Percentiles rank a stretch among this genome's conserved stretches.
Evolutionary conservation across 2,113 vertebrate species (phyloP).

Genomic region (Scophthalmus maximus): DNA sequence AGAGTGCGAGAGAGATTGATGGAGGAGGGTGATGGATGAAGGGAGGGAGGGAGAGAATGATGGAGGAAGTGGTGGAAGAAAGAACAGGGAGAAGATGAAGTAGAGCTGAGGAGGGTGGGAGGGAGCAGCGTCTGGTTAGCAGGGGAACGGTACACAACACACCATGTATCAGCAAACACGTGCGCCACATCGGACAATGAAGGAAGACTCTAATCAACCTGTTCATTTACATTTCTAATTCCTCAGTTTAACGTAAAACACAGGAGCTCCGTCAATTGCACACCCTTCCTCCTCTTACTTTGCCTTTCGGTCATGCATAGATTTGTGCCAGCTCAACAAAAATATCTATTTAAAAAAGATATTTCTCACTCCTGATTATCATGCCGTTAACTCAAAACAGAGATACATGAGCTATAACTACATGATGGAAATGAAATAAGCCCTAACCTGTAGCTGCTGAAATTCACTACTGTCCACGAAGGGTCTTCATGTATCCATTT

Average conservation of each 20-base stretch:
- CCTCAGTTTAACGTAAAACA: background rate
- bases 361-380: background rate
- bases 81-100: conserved; percentile 31
- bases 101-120: conserved; percentile 19
- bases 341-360: too few species aligned
- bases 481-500: conserved; percentile 30
- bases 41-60: conserved; percentile 46
- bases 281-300: too few species aligned
- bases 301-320: too few species aligned
- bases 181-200: background rate
- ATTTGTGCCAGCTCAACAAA: too few species aligned
- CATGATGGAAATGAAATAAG: conserved; percentile 20
- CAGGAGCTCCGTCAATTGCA: background rate
- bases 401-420: conserved; percentile 4
- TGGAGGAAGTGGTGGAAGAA: conserved; percentile 59
- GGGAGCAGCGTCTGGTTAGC: conserved; percentile 9
- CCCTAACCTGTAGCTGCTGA: background rate
- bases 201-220: background rate
- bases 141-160: conserved; percentile 1
- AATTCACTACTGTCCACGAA: background rate
- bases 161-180: conserved; percentile 27
- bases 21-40: conserved; percentile 40
- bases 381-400: background rate
- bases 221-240: background rate
- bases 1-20: conserved; percentile 42